These are phyloP conservation scores for Mesorhabditis sp. DNA, from an alignment of 2,888 invertebrate species.

Conservation along the genomic window DNA sequence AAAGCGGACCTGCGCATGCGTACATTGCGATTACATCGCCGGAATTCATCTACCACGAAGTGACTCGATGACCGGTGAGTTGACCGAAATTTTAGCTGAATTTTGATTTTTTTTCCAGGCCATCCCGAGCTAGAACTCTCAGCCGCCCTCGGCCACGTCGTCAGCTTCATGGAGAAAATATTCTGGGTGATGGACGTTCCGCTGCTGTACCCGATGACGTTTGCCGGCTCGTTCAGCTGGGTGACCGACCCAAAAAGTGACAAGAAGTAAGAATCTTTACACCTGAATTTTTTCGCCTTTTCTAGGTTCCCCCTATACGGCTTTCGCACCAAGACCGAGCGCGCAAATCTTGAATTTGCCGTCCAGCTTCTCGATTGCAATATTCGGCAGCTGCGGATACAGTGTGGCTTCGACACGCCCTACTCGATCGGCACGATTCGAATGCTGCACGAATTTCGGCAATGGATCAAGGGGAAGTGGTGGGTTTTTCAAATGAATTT, in stretches of 20 bases:
- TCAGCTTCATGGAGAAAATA: not conserved
- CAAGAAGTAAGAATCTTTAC: not conserved
- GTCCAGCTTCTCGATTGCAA: not conserved
- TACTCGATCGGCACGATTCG: not conserved
- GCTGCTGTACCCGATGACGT: not conserved
- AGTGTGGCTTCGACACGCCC: not conserved
- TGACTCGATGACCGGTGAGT: not conserved
- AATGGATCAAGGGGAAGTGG: not conserved
- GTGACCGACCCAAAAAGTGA: not conserved
- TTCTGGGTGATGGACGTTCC: not conserved
- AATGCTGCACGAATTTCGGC: not conserved
- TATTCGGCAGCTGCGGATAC: not conserved
- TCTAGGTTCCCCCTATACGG: not conserved
- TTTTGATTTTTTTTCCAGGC: not conserved
- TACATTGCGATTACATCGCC: not conserved
- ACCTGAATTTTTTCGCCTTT: too few relatives aligned
- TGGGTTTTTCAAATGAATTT: not conserved
- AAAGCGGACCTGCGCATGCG: not conserved
- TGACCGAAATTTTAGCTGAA: not conserved
- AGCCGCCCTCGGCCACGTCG: conserved; percentile 1
- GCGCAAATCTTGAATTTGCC: not conserved
- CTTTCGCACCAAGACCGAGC: not conserved
- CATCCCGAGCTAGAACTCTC: not conserved
- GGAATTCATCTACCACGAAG: not conserved
- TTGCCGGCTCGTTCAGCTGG: not conserved